These are phyloP conservation scores for Griposia aprilina DNA, from an alignment of 2,888 invertebrate species.

Conservation along the genomic window DNA sequence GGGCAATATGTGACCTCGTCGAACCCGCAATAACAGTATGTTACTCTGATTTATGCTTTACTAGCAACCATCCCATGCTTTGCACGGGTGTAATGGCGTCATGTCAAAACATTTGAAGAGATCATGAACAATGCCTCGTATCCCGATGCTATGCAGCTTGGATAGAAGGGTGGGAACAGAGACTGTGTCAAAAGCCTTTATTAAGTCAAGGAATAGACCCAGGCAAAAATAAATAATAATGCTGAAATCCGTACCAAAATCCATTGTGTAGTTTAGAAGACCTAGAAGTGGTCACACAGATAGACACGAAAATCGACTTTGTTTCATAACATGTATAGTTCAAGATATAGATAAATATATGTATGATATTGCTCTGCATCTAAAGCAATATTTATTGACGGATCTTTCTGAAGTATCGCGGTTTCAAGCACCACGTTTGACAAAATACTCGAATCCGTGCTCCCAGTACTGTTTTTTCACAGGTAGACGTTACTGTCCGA, in stretches of 20 bases:
- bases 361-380: neutral
- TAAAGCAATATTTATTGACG: neutral
- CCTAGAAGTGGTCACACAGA: neutral
- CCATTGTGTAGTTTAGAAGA: neutral
- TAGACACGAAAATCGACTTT: too few species aligned
- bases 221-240: too few species aligned
- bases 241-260: too few species aligned
- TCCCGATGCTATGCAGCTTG: too few species aligned
- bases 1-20: slow-evolving; percentile 28
- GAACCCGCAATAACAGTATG: neutral
- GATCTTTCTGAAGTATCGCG: neutral
- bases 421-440: neutral
- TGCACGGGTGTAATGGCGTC: neutral
- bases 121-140: too few species aligned
- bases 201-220: too few species aligned
- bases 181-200: too few species aligned
- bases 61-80: neutral
- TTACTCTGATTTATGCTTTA: neutral
- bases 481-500: neutral
- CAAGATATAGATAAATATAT: too few species aligned
- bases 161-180: too few species aligned
- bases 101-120: too few species aligned
- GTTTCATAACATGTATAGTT: too few species aligned
- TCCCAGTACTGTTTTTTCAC: neutral
- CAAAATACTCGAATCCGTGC: neutral